Conservation (phyloP, 2,113 vertebrate genomes). For the Gopherus evgoodei region DNA sequence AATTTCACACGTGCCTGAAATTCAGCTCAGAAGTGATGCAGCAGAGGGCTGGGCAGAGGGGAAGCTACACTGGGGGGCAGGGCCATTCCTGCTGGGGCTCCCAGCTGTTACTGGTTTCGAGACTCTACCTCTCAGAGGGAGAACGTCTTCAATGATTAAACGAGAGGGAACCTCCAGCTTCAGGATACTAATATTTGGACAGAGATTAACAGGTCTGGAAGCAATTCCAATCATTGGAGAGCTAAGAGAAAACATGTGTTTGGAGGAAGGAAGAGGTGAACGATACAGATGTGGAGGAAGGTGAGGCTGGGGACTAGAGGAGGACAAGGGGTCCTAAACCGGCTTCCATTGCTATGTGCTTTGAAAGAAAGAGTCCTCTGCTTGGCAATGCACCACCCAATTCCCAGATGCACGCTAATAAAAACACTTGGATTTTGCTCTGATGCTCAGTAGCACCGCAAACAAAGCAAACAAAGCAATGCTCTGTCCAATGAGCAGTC, state of each 20-base stretch:
- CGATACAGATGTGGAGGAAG: not conserved
- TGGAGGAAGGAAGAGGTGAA: not conserved
- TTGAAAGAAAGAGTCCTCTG: not conserved
- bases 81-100: not conserved
- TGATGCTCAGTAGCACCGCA: not conserved
- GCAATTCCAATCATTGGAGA: not conserved
- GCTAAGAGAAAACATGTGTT: not conserved
- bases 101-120: not conserved
- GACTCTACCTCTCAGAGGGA: not conserved
- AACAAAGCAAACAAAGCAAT: too few species aligned
- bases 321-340: not conserved
- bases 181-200: not conserved
- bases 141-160: not conserved
- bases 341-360: not conserved
- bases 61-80: not conserved
- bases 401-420: not conserved
- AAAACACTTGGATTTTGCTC: not conserved
- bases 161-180: not conserved
- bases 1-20: not conserved
- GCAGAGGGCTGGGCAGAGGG: not conserved
- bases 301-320: not conserved
- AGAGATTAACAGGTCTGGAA: constrained; percentile 3
- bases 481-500: not conserved
- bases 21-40: not conserved
- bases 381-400: not conserved